phyloP scores from a whole-genome alignment of 2,888 invertebrate genomes.

The Ctenicera cuprea region DNA sequence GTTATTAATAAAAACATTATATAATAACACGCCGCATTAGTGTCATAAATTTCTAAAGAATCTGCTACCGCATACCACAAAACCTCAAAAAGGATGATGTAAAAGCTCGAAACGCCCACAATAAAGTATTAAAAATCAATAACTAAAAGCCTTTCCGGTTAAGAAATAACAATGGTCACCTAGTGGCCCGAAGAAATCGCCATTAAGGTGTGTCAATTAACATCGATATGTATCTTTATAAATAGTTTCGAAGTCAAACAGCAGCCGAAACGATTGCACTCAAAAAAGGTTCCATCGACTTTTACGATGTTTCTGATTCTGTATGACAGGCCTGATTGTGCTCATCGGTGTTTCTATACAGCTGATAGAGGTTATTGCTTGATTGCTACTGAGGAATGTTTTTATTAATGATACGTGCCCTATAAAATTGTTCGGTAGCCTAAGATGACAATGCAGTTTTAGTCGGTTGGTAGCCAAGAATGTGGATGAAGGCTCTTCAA shows the following conservation, averaged over 20 bases:
- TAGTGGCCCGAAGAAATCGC: constrained; percentile 48
- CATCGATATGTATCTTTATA: constrained; percentile 52
- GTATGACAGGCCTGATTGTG: constrained; percentile 47
- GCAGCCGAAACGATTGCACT: constrained; percentile 48
- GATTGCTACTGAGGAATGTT: constrained; percentile 51
- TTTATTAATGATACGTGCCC: constrained; percentile 46
- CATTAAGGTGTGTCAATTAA: constrained; percentile 54
- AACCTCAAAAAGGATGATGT: not conserved
- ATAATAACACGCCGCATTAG: not conserved
- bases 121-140: constrained; percentile 37
- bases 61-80: constrained; percentile 15
- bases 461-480: not conserved
- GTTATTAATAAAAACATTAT: not conserved
- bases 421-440: constrained; percentile 44
- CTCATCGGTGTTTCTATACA: constrained; percentile 39
- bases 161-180: constrained; percentile 45
- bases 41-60: not conserved
- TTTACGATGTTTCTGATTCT: constrained; percentile 49
- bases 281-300: constrained; percentile 38
- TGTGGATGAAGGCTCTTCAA: constrained; percentile 4
- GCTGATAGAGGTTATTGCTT: constrained; percentile 47
- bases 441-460: constrained; percentile 44
- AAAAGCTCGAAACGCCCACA: constrained; percentile 33
- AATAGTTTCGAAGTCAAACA: constrained; percentile 47
- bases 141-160: constrained; percentile 45